Evolutionary conservation across 37 sponge, comb jelly and placozoan species (phyloP).

Genomic region (Cliona cf. orientalis): DNA sequence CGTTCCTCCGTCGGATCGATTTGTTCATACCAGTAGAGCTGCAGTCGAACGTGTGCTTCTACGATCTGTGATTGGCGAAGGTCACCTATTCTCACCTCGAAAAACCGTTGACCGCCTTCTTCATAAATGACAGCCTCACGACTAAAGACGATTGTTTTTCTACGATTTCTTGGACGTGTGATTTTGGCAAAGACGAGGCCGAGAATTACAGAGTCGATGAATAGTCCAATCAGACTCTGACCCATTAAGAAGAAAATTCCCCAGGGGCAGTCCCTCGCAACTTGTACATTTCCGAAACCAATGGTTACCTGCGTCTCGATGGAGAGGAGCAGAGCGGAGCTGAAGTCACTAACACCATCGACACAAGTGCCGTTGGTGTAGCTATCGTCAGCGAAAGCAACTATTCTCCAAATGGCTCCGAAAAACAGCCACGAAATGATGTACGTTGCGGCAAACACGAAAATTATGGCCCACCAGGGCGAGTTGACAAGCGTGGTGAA

Average conservation of each 20-base stretch:
- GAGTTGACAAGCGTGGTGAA: constrained; percentile 79
- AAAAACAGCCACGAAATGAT: constrained; percentile 70
- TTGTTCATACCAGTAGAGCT: constrained; percentile 59
- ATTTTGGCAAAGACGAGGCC: constrained; percentile 83
- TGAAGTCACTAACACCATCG: constrained; percentile 27
- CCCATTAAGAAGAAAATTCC: constrained; percentile 61
- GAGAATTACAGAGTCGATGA: constrained; percentile 70
- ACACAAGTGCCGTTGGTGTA: constrained; percentile 68
- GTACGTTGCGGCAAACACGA: constrained; percentile 46
- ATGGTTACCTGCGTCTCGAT: constrained; percentile 82
- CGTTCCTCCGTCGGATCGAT: neutral
- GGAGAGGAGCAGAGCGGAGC: constrained; percentile 73
- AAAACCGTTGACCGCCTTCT: constrained; percentile 26
- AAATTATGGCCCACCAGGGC: constrained; percentile 58
- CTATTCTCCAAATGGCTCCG: constrained; percentile 54
- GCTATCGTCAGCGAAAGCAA: constrained; percentile 6
- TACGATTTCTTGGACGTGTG: constrained; percentile 63
- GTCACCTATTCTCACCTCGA: constrained; percentile 72
- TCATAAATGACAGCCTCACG: constrained; percentile 53
- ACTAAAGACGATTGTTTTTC: constrained; percentile 80
- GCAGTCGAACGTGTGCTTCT: constrained; percentile 74
- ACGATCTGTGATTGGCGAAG: constrained; percentile 64
- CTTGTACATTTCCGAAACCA: constrained; percentile 71
- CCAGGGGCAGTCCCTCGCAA: constrained; percentile 25
- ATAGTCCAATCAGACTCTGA: constrained; percentile 63